Conservation (phyloP, 2,113 vertebrate genomes). For the Protobothrops mucrosquamatus region DNA sequence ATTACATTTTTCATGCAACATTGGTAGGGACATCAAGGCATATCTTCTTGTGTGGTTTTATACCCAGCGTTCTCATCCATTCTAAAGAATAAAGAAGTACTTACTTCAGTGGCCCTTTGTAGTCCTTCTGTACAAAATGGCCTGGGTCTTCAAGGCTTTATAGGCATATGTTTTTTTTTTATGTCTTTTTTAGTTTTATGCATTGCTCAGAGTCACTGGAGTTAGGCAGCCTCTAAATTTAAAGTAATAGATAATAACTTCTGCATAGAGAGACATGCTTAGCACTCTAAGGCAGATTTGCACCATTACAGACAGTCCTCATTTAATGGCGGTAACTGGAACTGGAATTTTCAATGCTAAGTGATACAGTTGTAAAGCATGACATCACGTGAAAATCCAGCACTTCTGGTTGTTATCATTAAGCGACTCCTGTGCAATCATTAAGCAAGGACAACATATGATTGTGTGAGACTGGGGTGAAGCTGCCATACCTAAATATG, state of each 20-base stretch:
- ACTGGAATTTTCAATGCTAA: background rate
- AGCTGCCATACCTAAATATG: background rate
- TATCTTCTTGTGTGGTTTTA: background rate
- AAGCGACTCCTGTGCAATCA: background rate
- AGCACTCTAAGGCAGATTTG: background rate
- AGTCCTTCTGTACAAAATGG: background rate
- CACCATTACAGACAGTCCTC: background rate
- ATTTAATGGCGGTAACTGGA: background rate
- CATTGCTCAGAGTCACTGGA: background rate
- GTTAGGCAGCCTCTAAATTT: background rate
- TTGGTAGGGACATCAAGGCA: background rate
- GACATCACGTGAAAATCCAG: background rate
- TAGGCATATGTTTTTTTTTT: background rate
- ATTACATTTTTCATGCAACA: slow-evolving; percentile 7
- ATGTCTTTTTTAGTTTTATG: background rate
- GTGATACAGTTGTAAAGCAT: background rate
- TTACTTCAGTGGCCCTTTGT: background rate
- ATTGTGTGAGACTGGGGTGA: background rate
- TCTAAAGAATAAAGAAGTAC: background rate
- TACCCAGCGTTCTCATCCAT: background rate
- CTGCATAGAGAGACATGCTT: background rate
- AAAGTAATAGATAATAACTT: background rate
- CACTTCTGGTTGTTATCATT: background rate
- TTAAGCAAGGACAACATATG: background rate
- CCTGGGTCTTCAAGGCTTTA: background rate